Evolutionary conservation across 2,888 invertebrate species (phyloP).

Genomic region (Coelopa pilipes): DNA sequence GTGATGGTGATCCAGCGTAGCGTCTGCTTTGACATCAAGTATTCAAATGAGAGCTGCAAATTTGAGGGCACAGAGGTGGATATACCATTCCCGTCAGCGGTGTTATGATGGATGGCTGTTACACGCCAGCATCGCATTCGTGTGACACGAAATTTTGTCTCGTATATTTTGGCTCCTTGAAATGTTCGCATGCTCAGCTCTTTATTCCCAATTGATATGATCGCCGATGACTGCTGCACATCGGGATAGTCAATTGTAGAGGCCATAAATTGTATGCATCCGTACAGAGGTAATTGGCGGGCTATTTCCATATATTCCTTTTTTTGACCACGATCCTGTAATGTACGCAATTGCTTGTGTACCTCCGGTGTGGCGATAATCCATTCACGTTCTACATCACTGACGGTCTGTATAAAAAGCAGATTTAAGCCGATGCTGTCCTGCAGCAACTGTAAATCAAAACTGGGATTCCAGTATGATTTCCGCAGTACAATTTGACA

Average conservation of each 20-base stretch:
- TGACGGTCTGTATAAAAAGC: slow-evolving; percentile 86
- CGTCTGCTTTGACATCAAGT: slow-evolving; percentile 89
- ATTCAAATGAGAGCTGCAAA: slow-evolving; percentile 92
- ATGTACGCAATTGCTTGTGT: slow-evolving; percentile 74
- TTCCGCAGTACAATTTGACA: slow-evolving; percentile 88
- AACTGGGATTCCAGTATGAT: slow-evolving; percentile 90
- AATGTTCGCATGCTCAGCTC: slow-evolving; percentile 81
- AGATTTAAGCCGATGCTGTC: slow-evolving; percentile 87
- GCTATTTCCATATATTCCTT: slow-evolving; percentile 90
- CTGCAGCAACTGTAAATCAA: slow-evolving; percentile 84
- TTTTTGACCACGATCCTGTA: slow-evolving; percentile 83
- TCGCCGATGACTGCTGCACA: slow-evolving; percentile 70
- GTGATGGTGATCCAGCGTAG: slow-evolving; percentile 93
- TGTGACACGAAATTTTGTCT: slow-evolving; percentile 91
- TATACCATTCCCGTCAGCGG: slow-evolving; percentile 17
- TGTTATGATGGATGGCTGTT: slow-evolving; percentile 77
- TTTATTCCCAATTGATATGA: slow-evolving; percentile 86
- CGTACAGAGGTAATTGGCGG: slow-evolving; percentile 86
- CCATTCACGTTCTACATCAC: slow-evolving; percentile 90
- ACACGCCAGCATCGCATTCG: slow-evolving; percentile 98
- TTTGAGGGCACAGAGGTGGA: slow-evolving; percentile 52
- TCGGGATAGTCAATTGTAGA: slow-evolving; percentile 81
- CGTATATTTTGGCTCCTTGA: slow-evolving; percentile 74
- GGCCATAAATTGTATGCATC: slow-evolving; percentile 83
- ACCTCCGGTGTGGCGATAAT: slow-evolving; percentile 78